A percentile compares a stretch with the other conserved stretches of the same genome.
These are phyloP conservation scores for Zootermopsis nevadensis DNA, from an alignment of 2,888 invertebrate species.

Conservation along the genomic window DNA sequence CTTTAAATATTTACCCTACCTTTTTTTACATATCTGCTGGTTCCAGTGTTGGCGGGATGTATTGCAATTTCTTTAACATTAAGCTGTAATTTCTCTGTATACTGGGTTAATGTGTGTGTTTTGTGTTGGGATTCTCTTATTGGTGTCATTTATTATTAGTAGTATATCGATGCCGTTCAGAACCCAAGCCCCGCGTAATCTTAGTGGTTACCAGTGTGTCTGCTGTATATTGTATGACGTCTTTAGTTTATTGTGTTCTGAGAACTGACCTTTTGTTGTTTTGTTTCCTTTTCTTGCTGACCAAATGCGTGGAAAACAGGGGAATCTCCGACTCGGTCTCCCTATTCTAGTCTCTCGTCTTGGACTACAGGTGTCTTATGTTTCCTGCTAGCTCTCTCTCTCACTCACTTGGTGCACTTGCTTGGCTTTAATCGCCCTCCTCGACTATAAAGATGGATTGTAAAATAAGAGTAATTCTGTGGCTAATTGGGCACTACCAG, in stretches of 20 bases:
- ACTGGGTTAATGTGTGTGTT: neutral
- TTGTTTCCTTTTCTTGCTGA: conserved; percentile 53
- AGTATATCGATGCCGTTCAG: no score
- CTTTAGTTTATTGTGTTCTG: conserved; percentile 19
- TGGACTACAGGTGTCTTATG: conserved; percentile 58
- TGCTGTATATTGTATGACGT: neutral
- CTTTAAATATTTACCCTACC: neutral
- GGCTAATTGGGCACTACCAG: conserved; percentile 21
- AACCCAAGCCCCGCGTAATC: neutral
- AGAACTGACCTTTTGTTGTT: conserved; percentile 37
- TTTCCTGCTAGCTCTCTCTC: conserved; percentile 42
- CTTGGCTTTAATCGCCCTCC: conserved; percentile 43
- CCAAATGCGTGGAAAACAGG: conserved; percentile 54
- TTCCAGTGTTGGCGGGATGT: conserved; percentile 52
- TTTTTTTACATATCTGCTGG: neutral
- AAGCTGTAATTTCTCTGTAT: neutral
- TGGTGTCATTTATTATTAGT: neutral
- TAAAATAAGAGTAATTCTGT: conserved; percentile 31
- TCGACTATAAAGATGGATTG: neutral
- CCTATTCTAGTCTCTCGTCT: conserved; percentile 57
- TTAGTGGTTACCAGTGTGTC: neutral
- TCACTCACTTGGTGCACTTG: conserved; percentile 50
- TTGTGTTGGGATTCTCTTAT: neutral
- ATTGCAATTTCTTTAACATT: conserved; percentile 47
- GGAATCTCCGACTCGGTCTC: conserved; percentile 56